Evolutionary conservation across 2,113 vertebrate genomes (phyloP).

Genomic region (Forbesichthys papilliferus): DNA sequence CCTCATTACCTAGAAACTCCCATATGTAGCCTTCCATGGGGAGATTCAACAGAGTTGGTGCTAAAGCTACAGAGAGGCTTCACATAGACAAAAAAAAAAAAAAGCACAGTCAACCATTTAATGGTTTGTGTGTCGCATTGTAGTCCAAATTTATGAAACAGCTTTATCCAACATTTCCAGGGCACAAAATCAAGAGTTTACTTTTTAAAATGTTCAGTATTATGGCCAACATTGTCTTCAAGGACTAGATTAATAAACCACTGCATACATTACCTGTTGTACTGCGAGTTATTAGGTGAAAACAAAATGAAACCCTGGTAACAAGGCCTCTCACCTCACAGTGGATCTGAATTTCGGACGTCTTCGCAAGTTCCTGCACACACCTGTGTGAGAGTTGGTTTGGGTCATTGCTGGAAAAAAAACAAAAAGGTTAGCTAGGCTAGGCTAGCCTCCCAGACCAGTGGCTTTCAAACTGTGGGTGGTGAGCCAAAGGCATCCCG

Average conservation of each 20-base stretch:
- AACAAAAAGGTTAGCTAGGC: background rate
- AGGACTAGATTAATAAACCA: background rate
- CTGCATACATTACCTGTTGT: background rate
- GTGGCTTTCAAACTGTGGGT: too few relatives aligned
- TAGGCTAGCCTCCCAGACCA: too few relatives aligned
- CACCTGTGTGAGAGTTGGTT: slow-evolving; percentile 47
- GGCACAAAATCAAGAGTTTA: too few relatives aligned
- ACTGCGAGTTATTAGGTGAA: background rate
- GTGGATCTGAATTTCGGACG: slow-evolving; percentile 55
- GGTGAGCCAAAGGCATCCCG: background rate
- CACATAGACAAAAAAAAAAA: background rate
- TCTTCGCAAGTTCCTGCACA: slow-evolving; percentile 53
- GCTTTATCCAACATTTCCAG: too few relatives aligned
- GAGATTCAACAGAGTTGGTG: background rate
- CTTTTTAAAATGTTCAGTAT: too few relatives aligned
- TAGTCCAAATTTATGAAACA: too few relatives aligned
- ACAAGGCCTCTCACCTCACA: slow-evolving; percentile 30
- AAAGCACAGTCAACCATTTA: too few relatives aligned
- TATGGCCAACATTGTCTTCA: background rate
- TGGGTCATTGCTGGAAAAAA: slow-evolving; percentile 61
- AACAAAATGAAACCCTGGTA: background rate
- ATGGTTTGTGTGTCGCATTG: too few relatives aligned
- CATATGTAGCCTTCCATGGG: slow-evolving; percentile 38
- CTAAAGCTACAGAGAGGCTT: slow-evolving; percentile 8
- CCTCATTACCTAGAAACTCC: slow-evolving; percentile 66